Evolutionary conservation across 2,797 vertebrate genomes (phyloP).

Genomic region (Staurois parvus): DNA sequence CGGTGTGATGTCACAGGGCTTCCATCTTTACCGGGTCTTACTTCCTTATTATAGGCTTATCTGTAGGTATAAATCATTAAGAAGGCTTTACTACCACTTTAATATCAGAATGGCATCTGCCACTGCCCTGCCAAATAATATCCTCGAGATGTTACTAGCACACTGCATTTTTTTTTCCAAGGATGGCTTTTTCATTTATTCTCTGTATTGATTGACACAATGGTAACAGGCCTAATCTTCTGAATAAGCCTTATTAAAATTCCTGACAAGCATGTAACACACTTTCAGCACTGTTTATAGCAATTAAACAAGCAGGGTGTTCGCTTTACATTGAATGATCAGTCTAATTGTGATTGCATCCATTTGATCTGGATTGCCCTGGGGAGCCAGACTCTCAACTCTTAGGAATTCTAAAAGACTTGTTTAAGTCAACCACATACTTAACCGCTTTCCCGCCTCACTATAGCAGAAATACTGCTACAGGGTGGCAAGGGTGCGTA

Average conservation of each 20-base stretch:
- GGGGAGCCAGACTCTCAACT: background rate
- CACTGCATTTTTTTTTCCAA: background rate
- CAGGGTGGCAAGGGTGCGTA: too few relatives aligned
- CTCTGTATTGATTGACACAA: background rate
- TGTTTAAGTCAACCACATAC: background rate
- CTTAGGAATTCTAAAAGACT: background rate
- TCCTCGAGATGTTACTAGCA: background rate
- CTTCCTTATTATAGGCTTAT: too few relatives aligned
- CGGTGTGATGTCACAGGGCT: too few relatives aligned
- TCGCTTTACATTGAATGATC: background rate
- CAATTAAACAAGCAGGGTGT: slow-evolving; percentile 10
- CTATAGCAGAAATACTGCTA: too few relatives aligned
- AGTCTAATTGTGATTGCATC: slow-evolving; percentile 37
- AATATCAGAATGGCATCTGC: background rate
- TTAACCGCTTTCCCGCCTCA: too few relatives aligned
- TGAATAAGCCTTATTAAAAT: slow-evolving; percentile 35
- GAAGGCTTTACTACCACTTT: too few relatives aligned
- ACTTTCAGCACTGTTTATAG: background rate
- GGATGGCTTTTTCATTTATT: background rate
- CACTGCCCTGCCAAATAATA: background rate
- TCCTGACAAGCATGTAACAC: slow-evolving; percentile 23
- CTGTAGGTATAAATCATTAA: too few relatives aligned
- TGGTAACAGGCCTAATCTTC: background rate
- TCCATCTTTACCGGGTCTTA: too few relatives aligned
- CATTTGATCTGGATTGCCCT: slow-evolving; percentile 7